Evolutionary conservation across 2,113 vertebrate species (phyloP), one percentile per base, ranked within the genome.

Genomic region (Corythoichthys haematopterus): DNA sequence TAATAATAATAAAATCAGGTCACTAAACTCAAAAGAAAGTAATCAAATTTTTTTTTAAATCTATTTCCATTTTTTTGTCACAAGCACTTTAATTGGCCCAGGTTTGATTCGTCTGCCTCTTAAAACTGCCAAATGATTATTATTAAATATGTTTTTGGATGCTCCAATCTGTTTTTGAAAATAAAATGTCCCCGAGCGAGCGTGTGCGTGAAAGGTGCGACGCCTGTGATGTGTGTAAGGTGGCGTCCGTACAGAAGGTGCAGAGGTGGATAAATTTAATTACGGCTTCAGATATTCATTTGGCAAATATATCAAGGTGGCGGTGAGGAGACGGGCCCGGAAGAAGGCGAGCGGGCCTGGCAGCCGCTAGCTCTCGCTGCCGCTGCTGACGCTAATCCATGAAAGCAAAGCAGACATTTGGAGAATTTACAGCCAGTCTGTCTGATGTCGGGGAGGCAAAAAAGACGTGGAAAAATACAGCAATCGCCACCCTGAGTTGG

Each of bases 271-370:
- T 91, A 88, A 89, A 92, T 92, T 91, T 92, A 92, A 92, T 92
- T 92, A 92, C 83, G 84, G 90, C 85, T 91, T 90, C 90, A 90
- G 90, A 91, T 91, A 92, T 90, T 90, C 87, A 88, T 90, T 91
- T 93, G 91, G 90, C 91, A 92, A 91, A 92, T 91, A 88, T 92
- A 90, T 91, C 91, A 92, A 92, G 91, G 91, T 91, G 89, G 81
- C 81, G 88, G 84, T 79, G 80, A 80, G 88, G 84, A 80, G 80
- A 80, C 88, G 77, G 89, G 88, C 91, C 88, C 89, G 90, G 88
- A 88, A 92, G 35, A 92, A 87, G 88, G 87, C 87, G 87, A 85
- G 88, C 84, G 87, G 74, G 88, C 68, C 90, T 92, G 90, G 89
- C 90, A 90, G 78, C 45, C 72, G 59, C 82, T 85, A 79, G 86